Evolutionary conservation across 1,140 invertebrate species (phyloP), one percentile per base, ranked within the genome.

Genomic region (Elymnias hypermnestra): DNA sequence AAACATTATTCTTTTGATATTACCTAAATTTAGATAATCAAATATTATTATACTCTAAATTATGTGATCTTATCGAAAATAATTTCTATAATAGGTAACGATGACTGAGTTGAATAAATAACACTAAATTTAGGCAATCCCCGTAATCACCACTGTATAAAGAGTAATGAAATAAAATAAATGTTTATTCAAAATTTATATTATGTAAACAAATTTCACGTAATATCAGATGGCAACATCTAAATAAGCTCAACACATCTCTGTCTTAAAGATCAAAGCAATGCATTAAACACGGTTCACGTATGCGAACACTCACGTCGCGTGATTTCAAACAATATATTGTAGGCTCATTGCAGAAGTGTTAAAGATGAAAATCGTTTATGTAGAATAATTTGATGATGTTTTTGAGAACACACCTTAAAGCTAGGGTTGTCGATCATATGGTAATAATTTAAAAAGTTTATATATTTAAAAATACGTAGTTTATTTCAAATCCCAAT

Each of bases 211-310:
- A 21, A 41, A 14, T 39, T 39, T 18, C 40, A 12, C 26, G 25
- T 4, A 5, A 17, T 31, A 40, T 26, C 15, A 33, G 10, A 33
- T 33, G 13, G 17, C 14, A 33, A 33, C 10, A 14, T n/a, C n/a
- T n/a, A n/a, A 36, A 36, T 36, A 36, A 36, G 18, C 33, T 36
- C 12, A 21, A 36, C 33, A 19, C 33, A 36, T 36, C 33, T 21
- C 10, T 7, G 33, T 36, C 33, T 21, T 33, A 5, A 21, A 36
- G 33, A 36, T 36, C 33, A 36, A 36, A 36, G 33, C 13, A 13
- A 2, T 36, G 12, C 8, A 18, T 36, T 21, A 36, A 36, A 36
- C 18, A 36, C 21, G n/a, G 2, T 3, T 36, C n/a, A 21, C 13
- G 17, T 19, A 36, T 14, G 19, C n/a, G 10, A 7, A 19, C 5